phyloP scores from a whole-genome alignment of 2,797 vertebrate genomes.

The Gambusia yucatana region DNA sequence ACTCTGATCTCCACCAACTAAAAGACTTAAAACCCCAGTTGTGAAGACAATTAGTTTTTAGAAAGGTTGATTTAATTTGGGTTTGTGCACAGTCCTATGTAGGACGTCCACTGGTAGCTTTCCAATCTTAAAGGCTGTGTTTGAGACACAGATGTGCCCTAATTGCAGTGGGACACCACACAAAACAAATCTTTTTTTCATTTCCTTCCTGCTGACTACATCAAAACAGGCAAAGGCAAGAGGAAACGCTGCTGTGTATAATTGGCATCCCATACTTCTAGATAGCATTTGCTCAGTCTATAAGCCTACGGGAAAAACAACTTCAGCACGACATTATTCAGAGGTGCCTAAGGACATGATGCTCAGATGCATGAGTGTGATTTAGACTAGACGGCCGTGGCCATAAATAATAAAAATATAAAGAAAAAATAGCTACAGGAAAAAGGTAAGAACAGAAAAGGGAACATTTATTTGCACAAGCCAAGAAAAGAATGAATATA shows the following conservation, averaged over 20 bases:
- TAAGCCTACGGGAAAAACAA: slow-evolving; percentile 19
- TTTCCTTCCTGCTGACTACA: slow-evolving; percentile 30
- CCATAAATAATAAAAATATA: slow-evolving; percentile 7
- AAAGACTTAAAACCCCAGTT: slow-evolving; percentile 32
- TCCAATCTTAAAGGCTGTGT: slow-evolving; percentile 24
- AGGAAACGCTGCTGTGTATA: slow-evolving; percentile 32
- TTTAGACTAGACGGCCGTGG: slow-evolving; percentile 10
- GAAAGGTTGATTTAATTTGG: slow-evolving; percentile 51
- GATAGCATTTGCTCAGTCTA: slow-evolving; percentile 8
- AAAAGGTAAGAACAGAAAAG: background rate
- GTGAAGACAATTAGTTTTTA: slow-evolving; percentile 43
- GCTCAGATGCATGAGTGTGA: slow-evolving; percentile 14
- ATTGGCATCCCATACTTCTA: slow-evolving; percentile 38
- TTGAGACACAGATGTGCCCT: slow-evolving; percentile 43
- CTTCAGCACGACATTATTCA: slow-evolving; percentile 11
- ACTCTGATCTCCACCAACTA: slow-evolving; percentile 47
- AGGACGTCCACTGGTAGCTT: slow-evolving; percentile 17
- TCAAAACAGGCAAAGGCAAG: slow-evolving; percentile 28
- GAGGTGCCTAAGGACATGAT: slow-evolving; percentile 5
- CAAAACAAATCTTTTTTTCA: slow-evolving; percentile 15
- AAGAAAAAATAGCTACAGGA: slow-evolving; percentile 9
- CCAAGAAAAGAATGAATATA: background rate
- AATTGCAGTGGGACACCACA: slow-evolving; percentile 39
- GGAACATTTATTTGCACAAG: slow-evolving; percentile 3
- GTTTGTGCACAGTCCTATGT: slow-evolving; percentile 35